Evolutionary conservation across 2,888 invertebrate species (phyloP).

Genomic region (Apamea monoglypha): DNA sequence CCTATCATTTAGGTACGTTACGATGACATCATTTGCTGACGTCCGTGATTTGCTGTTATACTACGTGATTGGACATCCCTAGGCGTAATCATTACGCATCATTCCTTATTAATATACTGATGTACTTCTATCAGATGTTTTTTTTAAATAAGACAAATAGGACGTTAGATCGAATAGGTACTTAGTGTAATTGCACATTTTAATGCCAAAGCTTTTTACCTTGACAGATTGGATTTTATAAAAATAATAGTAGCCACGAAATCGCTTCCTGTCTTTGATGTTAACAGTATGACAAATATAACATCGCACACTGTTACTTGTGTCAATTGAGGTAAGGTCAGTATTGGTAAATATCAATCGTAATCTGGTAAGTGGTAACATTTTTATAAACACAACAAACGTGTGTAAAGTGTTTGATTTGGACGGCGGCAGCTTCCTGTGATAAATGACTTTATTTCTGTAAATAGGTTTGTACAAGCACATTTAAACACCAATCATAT

Average conservation of each 20-base stretch:
- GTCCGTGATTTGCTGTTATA: slow-evolving; percentile 80
- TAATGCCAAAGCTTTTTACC: slow-evolving; percentile 71
- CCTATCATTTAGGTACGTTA: slow-evolving; percentile 73
- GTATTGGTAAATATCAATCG: slow-evolving; percentile 61
- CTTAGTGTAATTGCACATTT: slow-evolving; percentile 22
- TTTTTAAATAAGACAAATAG: slow-evolving; percentile 6
- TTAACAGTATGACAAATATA: slow-evolving; percentile 83
- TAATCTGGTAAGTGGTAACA: slow-evolving; percentile 43
- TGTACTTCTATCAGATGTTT: not conserved
- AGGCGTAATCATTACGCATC: slow-evolving; percentile 51
- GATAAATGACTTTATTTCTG: not conserved
- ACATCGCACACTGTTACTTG: slow-evolving; percentile 73
- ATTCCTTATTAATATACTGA: slow-evolving; percentile 8
- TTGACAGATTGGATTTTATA: slow-evolving; percentile 78
- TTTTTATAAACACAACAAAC: slow-evolving; percentile 14
- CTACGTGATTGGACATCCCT: slow-evolving; percentile 58
- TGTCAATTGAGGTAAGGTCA: slow-evolving; percentile 83
- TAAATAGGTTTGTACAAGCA: not conserved
- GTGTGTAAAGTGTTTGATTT: slow-evolving; percentile 16
- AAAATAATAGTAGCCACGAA: slow-evolving; percentile 73
- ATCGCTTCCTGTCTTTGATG: slow-evolving; percentile 83
- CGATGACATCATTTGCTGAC: slow-evolving; percentile 86
- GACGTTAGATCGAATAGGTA: not conserved
- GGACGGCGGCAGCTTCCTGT: not conserved
- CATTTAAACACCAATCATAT: not conserved